A percentile compares a stretch with the other conserved stretches of the same genome.
These are phyloP conservation scores for Oryzias dopingdopingensis DNA, from an alignment of 2,797 vertebrate genomes.

Conservation along the genomic window DNA sequence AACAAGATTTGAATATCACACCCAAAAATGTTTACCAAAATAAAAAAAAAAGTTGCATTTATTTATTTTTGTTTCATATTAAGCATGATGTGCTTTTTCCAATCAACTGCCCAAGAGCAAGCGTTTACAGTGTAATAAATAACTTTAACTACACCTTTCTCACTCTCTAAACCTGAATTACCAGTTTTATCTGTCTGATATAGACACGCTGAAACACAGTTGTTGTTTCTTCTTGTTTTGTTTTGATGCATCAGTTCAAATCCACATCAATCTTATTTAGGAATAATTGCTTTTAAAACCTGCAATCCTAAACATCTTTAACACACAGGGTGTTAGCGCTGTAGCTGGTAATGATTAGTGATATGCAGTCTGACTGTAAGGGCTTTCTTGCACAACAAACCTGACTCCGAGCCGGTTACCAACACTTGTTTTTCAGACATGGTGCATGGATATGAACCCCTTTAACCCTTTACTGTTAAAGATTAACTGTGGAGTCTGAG, in stretches of 20 bases:
- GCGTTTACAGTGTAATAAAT: slow-evolving; percentile 7
- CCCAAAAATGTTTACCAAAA: too few relatives aligned
- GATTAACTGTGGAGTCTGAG: slow-evolving; percentile 43
- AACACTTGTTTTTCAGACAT: slow-evolving; percentile 25
- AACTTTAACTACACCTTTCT: not conserved
- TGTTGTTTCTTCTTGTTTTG: not conserved
- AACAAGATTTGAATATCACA: too few relatives aligned
- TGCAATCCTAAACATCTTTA: not conserved
- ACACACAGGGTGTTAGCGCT: not conserved
- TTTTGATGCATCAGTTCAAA: not conserved
- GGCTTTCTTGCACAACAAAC: not conserved
- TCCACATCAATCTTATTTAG: not conserved
- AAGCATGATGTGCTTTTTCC: too few relatives aligned
- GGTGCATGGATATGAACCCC: slow-evolving; percentile 23
- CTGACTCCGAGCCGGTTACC: slow-evolving; percentile 29
- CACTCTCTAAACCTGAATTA: slow-evolving; percentile 15
- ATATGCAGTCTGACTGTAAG: slow-evolving; percentile 2
- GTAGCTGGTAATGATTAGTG: not conserved
- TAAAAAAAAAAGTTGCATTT: too few relatives aligned
- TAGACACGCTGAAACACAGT: slow-evolving; percentile 10
- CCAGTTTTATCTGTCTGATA: slow-evolving; percentile 17
- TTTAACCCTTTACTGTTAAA: slow-evolving; percentile 36
- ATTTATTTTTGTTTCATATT: too few relatives aligned
- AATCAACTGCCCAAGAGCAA: not conserved
- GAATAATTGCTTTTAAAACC: not conserved